Evolutionary conservation across 2,888 invertebrate genomes (phyloP), one percentile per base, ranked within the genome.

Genomic region (Ochropleura leucogaster): DNA sequence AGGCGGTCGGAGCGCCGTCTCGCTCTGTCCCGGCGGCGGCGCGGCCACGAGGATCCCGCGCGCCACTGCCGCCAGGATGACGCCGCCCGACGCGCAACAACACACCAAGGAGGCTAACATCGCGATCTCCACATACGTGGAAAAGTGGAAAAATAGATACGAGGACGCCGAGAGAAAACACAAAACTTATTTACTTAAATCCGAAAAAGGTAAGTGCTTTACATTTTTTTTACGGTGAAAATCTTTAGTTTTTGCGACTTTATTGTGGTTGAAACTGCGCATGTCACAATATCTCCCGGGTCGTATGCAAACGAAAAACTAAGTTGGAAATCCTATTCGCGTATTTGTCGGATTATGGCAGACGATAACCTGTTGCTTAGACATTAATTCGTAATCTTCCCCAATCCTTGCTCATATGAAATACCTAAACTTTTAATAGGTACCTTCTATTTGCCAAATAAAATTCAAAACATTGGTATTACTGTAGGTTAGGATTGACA

Each of bases 141-240:
- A 97, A 90, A 96, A 97, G 90, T 98, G 98, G 98, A 98, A 97
- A 94, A 95, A 93, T 82, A 97, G 97, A 94, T 98, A 97, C 92
- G 98, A 98, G 88, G 98, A 98, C 63, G 97, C 97, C 9, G 98
- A 98, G 91, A 97, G 97, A 88, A 97, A 97, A 92, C 96, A 98
- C 92, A 98, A 98, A 93, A 92, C 97, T 66, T 93, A 98, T 86
- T 96, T 98, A 68, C 97, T 97, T 82, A 97, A 97, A 93, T 97
- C 97, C 79, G 98, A 98, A 96, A 97, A 97, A 96, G 97, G 98
- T 98, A 92, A 96, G 97, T 95, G 84, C 57, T 46, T 55, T 49
- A n/a, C n/a, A 68, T 69, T 87, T 87, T 87, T 86, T 88, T 86
- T 85, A 79, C 76, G 78, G 79, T 71, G 65, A 67, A 76, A 80